A percentile compares a stretch with the other conserved stretches of the same genome.
Evolutionary conservation across 2,888 invertebrate genomes (phyloP).

Genomic region (Sesamia inferens): DNA sequence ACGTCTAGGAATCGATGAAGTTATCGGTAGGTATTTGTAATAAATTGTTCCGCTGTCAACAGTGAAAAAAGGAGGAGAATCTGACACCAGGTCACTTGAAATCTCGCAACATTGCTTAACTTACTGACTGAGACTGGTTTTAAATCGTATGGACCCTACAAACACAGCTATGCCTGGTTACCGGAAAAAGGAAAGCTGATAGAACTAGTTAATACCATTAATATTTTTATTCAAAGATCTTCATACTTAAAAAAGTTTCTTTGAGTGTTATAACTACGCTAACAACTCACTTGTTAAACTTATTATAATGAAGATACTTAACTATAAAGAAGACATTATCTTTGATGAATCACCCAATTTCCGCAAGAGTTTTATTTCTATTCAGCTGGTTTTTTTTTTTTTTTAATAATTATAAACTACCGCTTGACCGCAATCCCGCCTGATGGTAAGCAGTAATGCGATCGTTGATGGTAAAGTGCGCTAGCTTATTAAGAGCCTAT

Average conservation of each 20-base stretch:
- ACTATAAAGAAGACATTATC: conserved; percentile 12
- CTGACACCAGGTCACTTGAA: neutral
- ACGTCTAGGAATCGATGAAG: neutral
- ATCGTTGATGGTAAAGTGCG: no score
- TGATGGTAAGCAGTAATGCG: no score
- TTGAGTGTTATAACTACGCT: neutral
- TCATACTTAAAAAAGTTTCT: conserved; percentile 7
- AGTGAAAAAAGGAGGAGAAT: neutral
- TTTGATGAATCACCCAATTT: neutral
- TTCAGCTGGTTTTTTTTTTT: neutral
- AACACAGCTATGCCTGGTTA: neutral
- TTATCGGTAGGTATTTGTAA: neutral
- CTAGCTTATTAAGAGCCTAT: no score
- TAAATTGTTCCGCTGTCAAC: neutral
- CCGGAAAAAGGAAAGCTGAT: neutral
- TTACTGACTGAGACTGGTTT: neutral
- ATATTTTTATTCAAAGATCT: conserved; percentile 2
- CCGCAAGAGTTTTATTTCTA: neutral
- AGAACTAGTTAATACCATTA: neutral
- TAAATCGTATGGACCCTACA: neutral
- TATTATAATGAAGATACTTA: no score
- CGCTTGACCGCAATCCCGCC: no score
- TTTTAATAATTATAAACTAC: no score
- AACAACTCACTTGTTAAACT: conserved; percentile 15
- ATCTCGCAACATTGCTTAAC: neutral